Evolutionary conservation across 2,113 vertebrate genomes (phyloP).

Genomic region (Okapia johnstoni): DNA sequence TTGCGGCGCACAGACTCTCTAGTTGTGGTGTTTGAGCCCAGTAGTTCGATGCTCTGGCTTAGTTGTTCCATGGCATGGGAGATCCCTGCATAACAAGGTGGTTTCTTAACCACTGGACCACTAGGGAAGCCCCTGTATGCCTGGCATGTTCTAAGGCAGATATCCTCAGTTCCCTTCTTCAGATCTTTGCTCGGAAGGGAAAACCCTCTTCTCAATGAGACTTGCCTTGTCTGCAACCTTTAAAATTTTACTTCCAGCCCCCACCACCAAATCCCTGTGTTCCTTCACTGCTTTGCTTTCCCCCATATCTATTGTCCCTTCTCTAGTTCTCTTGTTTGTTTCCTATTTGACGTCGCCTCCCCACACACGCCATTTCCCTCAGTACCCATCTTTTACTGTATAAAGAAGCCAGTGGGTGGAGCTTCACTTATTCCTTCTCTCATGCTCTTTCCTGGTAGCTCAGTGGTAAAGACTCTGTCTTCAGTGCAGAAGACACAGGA

Average conservation of each 20-base stretch:
- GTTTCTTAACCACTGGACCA: neutral
- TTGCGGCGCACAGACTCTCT: neutral
- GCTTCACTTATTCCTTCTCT: neutral
- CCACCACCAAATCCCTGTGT: neutral
- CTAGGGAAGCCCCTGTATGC: neutral
- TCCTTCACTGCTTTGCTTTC: neutral
- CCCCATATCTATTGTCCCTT: neutral
- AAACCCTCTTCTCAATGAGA: neutral
- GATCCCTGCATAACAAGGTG: neutral
- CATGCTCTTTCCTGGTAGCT: neutral
- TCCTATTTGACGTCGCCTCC: neutral
- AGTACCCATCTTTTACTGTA: neutral
- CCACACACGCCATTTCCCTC: neutral
- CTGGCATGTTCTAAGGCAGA: neutral
- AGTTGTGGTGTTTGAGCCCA: neutral
- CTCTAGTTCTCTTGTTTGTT: neutral
- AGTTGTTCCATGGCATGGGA: neutral
- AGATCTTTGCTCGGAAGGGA: neutral
- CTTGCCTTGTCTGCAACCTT: neutral
- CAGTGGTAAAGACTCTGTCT: neutral
- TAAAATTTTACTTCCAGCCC: neutral
- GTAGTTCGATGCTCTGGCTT: neutral
- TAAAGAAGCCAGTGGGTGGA: neutral
- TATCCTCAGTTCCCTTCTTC: neutral
- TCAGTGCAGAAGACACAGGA: neutral